These are phyloP conservation scores for Drosophila gaucha DNA, from an alignment of 2,888 invertebrate genomes.

Conservation along the genomic window DNA sequence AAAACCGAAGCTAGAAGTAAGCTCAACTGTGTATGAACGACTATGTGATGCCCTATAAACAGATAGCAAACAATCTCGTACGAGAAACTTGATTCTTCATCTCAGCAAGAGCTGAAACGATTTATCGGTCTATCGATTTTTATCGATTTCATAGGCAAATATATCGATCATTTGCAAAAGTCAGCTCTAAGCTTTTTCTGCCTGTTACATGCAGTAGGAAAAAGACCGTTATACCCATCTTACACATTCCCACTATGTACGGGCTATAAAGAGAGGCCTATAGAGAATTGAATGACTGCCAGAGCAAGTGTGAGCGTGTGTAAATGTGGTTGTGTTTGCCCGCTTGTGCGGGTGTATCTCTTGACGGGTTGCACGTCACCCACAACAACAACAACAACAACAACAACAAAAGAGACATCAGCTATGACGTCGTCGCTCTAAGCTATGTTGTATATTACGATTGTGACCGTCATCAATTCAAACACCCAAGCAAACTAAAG, in stretches of 20 bases:
- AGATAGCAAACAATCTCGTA: neutral
- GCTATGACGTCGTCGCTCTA: constrained; percentile 32
- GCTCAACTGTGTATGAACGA: neutral
- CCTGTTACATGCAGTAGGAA: neutral
- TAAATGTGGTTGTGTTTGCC: constrained; percentile 2
- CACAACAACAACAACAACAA: constrained; percentile 28
- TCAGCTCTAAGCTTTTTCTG: neutral
- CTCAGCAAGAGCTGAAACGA: too few species aligned
- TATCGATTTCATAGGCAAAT: neutral
- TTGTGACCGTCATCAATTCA: constrained; percentile 53
- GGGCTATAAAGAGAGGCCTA: constrained; percentile 34
- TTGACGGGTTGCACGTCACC: constrained; percentile 49
- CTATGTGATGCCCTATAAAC: neutral
- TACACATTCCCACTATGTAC: neutral
- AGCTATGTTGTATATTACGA: constrained; percentile 36
- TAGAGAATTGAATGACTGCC: constrained; percentile 28
- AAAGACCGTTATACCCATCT: neutral
- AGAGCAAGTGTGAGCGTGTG: constrained; percentile 2
- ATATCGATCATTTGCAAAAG: neutral
- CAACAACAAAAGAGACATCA: constrained; percentile 6
- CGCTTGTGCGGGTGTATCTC: constrained; percentile 21
- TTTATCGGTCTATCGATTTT: neutral
- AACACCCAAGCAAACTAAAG: constrained; percentile 17
- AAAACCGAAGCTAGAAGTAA: constrained; percentile 12
- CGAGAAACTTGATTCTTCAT: too few species aligned